Percentiles rank a stretch among this genome's conserved stretches.
Evolutionary conservation across 2,113 vertebrate species (phyloP).

Genomic region (Mellivora capensis): DNA sequence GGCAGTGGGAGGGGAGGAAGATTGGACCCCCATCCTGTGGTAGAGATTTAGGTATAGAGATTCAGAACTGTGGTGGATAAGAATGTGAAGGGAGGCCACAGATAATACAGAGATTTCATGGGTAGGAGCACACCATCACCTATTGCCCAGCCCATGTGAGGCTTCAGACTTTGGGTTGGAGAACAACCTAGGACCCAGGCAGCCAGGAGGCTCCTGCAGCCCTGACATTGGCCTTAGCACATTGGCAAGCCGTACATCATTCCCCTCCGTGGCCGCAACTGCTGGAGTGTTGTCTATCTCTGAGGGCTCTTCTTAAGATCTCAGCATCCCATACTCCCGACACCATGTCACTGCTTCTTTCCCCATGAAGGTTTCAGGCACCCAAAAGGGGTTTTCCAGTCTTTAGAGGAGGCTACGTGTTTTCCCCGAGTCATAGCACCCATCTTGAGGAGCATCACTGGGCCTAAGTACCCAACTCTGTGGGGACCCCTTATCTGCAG

Average conservation of each 20-base stretch:
- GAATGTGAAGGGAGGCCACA: neutral
- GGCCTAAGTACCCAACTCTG: neutral
- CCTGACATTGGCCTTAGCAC: neutral
- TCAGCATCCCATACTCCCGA: neutral
- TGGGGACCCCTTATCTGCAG: neutral
- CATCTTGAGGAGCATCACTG: neutral
- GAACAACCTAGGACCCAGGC: neutral
- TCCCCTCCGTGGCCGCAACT: neutral
- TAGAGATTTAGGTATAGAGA: neutral
- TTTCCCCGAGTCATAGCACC: neutral
- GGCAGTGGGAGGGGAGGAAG: neutral
- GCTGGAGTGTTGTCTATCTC: neutral
- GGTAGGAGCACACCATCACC: neutral
- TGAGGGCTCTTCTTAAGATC: neutral
- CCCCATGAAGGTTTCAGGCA: neutral
- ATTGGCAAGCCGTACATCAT: rapidly evolving
- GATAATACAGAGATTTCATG: neutral
- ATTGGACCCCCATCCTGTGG: neutral
- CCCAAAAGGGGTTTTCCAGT: neutral
- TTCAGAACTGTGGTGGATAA: neutral
- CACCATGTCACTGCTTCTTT: neutral
- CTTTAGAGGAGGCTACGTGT: neutral
- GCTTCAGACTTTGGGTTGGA: neutral
- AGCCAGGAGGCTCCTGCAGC: neutral
- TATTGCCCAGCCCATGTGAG: neutral